Conservation (phyloP, 2,113 vertebrate genomes). For the Lota lota region DNA sequence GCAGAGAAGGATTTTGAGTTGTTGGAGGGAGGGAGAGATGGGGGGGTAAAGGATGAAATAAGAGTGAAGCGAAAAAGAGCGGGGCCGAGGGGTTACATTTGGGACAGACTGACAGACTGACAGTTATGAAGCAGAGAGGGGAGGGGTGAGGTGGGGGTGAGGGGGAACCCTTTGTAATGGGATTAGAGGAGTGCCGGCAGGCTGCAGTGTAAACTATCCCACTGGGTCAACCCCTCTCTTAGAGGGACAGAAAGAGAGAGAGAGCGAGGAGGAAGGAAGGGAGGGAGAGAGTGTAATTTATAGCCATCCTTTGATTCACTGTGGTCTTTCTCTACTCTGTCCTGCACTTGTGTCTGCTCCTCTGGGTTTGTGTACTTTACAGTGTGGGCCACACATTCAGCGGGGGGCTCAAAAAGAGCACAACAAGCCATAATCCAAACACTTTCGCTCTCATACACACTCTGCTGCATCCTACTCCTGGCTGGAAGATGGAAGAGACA, state of each 20-base stretch:
- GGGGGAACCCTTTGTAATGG: slow-evolving; percentile 41
- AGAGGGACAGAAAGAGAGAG: slow-evolving; percentile 24
- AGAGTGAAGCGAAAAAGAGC: slow-evolving; percentile 37
- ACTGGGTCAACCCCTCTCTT: slow-evolving; percentile 44
- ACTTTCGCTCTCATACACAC: too few species aligned
- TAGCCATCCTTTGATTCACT: slow-evolving; percentile 32
- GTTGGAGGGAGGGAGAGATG: slow-evolving; percentile 4
- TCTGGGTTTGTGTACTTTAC: slow-evolving; percentile 28
- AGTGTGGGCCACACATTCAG: slow-evolving; percentile 9
- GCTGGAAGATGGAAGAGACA: too few species aligned
- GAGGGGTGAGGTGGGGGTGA: slow-evolving; percentile 18
- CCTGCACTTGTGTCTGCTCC: slow-evolving; percentile 17
- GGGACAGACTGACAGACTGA: slow-evolving; percentile 29
- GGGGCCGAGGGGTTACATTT: background rate
- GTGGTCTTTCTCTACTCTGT: slow-evolving; percentile 8
- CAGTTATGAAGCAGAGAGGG: slow-evolving; percentile 55
- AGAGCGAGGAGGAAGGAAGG: background rate
- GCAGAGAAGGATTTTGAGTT: slow-evolving; percentile 43
- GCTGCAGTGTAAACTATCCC: slow-evolving; percentile 57
- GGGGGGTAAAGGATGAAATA: background rate
- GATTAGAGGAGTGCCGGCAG: slow-evolving; percentile 49
- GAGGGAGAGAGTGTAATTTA: slow-evolving; percentile 48
- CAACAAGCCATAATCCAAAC: too few species aligned
- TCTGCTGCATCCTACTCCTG: too few species aligned
- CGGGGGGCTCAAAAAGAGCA: too few species aligned